A percentile compares a stretch with the other conserved stretches of the same genome.
phyloP scores from a whole-genome alignment of 37 sponge, comb jelly and placozoan species.

The Chondrilla cf. caribensis region DNA sequence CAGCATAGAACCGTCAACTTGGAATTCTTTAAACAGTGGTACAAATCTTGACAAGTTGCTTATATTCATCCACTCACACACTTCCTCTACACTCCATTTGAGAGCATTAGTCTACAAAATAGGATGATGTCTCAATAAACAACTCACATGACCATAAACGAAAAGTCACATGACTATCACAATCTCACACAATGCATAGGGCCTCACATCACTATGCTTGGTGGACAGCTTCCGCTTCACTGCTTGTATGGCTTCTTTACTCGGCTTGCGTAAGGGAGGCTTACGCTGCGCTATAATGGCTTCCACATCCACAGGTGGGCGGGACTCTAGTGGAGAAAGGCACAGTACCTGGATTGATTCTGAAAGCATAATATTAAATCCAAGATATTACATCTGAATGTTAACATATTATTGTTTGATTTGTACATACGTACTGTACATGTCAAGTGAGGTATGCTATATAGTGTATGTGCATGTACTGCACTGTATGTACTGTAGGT shows the following conservation, averaged over 20 bases:
- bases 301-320: slow-evolving; percentile 15
- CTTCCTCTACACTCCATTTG: slow-evolving; percentile 45
- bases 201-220: slow-evolving; percentile 3
- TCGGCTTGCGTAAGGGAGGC: slow-evolving; percentile 15
- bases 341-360: too few relatives aligned
- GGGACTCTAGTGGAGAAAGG: not conserved
- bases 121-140: too few relatives aligned
- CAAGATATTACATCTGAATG: too few relatives aligned
- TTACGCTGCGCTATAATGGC: not conserved
- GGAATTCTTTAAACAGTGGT: slow-evolving; percentile 34
- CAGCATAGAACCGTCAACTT: slow-evolving; percentile 26
- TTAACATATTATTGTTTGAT: too few relatives aligned
- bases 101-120: slow-evolving; percentile 38
- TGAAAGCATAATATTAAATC: too few relatives aligned
- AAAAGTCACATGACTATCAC: too few relatives aligned
- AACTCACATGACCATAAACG: not conserved
- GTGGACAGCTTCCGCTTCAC: slow-evolving; percentile 5
- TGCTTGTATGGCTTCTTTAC: slow-evolving; percentile 1
- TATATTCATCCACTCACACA: slow-evolving; percentile 63
- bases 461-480: too few relatives aligned
- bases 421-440: too few relatives aligned
- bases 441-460: too few relatives aligned
- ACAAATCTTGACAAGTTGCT: slow-evolving; percentile 37
- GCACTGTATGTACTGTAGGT: too few relatives aligned
- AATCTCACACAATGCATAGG: not conserved